These are phyloP conservation scores for Schizotus pectinicornis DNA, from an alignment of 2,888 invertebrate species.

Conservation along the genomic window DNA sequence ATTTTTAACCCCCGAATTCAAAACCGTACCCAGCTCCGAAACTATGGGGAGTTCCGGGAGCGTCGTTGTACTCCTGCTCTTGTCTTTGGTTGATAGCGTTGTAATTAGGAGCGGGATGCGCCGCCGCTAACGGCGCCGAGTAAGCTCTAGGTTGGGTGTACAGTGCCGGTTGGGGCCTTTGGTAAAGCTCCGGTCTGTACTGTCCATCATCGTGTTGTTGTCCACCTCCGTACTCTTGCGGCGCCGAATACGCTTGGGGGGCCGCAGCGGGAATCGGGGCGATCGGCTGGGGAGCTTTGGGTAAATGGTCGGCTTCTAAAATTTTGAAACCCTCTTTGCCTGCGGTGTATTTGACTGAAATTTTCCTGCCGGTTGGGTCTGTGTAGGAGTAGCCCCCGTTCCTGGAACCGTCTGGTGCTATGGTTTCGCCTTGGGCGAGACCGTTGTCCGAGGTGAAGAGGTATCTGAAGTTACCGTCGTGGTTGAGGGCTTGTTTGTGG, in stretches of 20 bases:
- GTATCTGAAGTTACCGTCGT: slow-evolving; percentile 72
- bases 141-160: slow-evolving; percentile 19
- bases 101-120: slow-evolving; percentile 3
- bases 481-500: slow-evolving; percentile 68
- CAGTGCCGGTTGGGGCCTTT: slow-evolving; percentile 23
- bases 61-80: slow-evolving; percentile 52
- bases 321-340: slow-evolving; percentile 62
- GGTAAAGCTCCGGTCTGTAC: slow-evolving; percentile 47
- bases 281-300: slow-evolving; percentile 50
- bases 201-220: slow-evolving; percentile 47
- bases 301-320: slow-evolving; percentile 59
- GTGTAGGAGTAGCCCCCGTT: slow-evolving; percentile 60
- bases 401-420: slow-evolving; percentile 71
- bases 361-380: slow-evolving; percentile 69
- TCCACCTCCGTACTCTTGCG: slow-evolving; percentile 25
- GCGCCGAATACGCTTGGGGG: slow-evolving; percentile 31
- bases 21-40: slow-evolving; percentile 71
- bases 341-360: slow-evolving; percentile 65
- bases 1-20: slow-evolving; percentile 63
- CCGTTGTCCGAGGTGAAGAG: slow-evolving; percentile 75
- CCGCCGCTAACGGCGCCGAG: slow-evolving; percentile 18
- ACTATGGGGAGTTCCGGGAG: slow-evolving; percentile 62
- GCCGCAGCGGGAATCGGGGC: slow-evolving; percentile 40
- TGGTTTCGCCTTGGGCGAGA: slow-evolving; percentile 70
- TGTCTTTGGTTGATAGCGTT: slow-evolving; percentile 24